Evolutionary conservation across 2,797 vertebrate species (phyloP).

Genomic region (Ispidina lecontei): DNA sequence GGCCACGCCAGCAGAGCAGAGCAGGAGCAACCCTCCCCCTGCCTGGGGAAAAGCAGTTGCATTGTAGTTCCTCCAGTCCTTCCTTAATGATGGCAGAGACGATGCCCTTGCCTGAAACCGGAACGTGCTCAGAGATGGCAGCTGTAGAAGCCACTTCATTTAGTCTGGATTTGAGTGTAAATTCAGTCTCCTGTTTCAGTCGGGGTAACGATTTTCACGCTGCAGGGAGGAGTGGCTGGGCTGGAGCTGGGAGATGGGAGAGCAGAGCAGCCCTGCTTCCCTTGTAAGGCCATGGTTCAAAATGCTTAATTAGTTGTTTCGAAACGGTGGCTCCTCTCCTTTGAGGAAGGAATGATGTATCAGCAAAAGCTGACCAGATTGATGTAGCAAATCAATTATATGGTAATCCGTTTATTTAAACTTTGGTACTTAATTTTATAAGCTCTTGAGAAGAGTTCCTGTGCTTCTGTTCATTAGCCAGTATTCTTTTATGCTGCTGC

Average conservation of each 20-base stretch:
- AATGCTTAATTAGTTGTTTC: conserved; percentile 61
- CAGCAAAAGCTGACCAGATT: conserved; percentile 54
- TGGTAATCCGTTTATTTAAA: conserved; percentile 65
- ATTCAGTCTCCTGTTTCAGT: not conserved
- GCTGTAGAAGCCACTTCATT: not conserved
- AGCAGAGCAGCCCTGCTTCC: not conserved
- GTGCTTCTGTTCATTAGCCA: conserved; percentile 1
- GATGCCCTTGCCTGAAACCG: not conserved
- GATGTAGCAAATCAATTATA: conserved; percentile 55
- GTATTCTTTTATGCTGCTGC: conserved; percentile 31
- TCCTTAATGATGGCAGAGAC: not conserved
- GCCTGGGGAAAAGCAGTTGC: not conserved
- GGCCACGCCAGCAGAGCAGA: accelerated
- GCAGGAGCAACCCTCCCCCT: not conserved
- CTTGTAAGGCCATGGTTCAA: conserved; percentile 12
- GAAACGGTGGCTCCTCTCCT: not conserved
- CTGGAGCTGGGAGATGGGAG: not conserved
- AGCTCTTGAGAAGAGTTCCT: conserved; percentile 46
- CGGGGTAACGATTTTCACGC: not conserved
- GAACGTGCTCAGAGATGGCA: not conserved
- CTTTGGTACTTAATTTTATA: conserved; percentile 65
- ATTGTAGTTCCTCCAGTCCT: not conserved
- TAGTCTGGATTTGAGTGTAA: not conserved
- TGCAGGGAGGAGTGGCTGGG: not conserved
- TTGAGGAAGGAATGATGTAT: conserved; percentile 54